Evolutionary conservation across 2,888 invertebrate genomes (phyloP), one percentile per base, ranked within the genome.

Genomic region (Aphidoletes aphidimyza): DNA sequence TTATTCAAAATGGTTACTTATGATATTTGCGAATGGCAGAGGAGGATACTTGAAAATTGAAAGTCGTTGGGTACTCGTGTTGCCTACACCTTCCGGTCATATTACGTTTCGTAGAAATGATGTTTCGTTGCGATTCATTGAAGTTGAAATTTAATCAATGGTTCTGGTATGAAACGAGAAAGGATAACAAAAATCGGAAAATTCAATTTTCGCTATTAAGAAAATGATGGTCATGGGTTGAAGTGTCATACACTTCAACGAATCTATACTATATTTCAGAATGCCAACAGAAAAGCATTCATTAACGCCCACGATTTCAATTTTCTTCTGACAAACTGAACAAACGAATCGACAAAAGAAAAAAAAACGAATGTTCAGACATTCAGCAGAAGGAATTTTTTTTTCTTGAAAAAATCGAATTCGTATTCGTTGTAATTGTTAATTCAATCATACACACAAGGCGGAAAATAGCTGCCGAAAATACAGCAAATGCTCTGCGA

Each of bases 81-180:
- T 5, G 22, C n/a, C n/a, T n/a, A 22, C 54, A 22, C 54, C 54
- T 54, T 22, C n/a, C n/a, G 54, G 22, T 54, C n/a, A 54, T 54
- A 1, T 22, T 22, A 54, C 3, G 54, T 3, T n/a, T 3, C 14
- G 22, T 54, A 5, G 54, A 54, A 22, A 2, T 19, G 47, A 47
- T 19, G 47, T 47, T 47, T 11, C 19, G 47, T 47, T 47, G 47
- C 8, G 22, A 54, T 22, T 34, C 69, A 30, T 0, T 69, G 69
- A 69, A 69, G 69, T 14, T 14, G 30, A 69, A 69, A 69, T 69
- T 69, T 14, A 69, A 69, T 69, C 69, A 34, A 69, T 54, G 5
- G 6, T 54, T 54, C 22, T 8, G 54, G 3, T 5, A 54, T 22
- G 54, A 5, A 69, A 69, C 14, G 30, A 34, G n/a, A 54, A 54